These are phyloP conservation scores for Pseudobourletiella spinata DNA, from an alignment of 1,140 invertebrate genomes.

Conservation along the genomic window DNA sequence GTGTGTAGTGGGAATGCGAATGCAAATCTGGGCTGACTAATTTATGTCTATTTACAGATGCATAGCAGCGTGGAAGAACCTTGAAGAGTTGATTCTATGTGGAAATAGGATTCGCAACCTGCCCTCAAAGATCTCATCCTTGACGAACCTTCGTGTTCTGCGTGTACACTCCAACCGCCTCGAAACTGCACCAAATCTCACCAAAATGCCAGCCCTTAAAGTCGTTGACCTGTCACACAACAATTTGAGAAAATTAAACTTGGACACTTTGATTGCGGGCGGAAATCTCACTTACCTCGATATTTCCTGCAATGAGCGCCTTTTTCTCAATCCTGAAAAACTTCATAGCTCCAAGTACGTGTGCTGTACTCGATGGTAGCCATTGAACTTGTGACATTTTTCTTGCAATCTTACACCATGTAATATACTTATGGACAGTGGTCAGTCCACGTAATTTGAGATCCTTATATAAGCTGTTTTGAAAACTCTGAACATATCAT, in stretches of 20 bases:
- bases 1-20: no score
- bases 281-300: conserved; percentile 72
- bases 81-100: conserved; percentile 71
- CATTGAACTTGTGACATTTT: no score
- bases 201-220: conserved; percentile 59
- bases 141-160: conserved; percentile 62
- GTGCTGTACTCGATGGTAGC: no score
- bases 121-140: conserved; percentile 61
- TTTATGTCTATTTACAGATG: conserved; percentile 45
- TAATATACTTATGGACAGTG: no score
- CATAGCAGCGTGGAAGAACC: conserved; percentile 60
- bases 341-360: conserved; percentile 30
- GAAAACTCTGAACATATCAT: no score
- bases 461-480: no score
- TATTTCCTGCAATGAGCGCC: conserved; percentile 66
- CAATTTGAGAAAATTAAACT: conserved; percentile 65
- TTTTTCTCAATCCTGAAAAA: conserved; percentile 31
- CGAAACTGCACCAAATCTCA: conserved; percentile 61
- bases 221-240: conserved; percentile 77
- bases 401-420: no score
- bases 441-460: no score
- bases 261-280: conserved; percentile 59
- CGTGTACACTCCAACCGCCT: conserved; percentile 73
- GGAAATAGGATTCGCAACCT: conserved; percentile 68
- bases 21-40: no score